Evolutionary conservation across 2,888 invertebrate species (phyloP), one percentile per base, ranked within the genome.

Genomic region (Gastracanthus pulcherrimus): DNA sequence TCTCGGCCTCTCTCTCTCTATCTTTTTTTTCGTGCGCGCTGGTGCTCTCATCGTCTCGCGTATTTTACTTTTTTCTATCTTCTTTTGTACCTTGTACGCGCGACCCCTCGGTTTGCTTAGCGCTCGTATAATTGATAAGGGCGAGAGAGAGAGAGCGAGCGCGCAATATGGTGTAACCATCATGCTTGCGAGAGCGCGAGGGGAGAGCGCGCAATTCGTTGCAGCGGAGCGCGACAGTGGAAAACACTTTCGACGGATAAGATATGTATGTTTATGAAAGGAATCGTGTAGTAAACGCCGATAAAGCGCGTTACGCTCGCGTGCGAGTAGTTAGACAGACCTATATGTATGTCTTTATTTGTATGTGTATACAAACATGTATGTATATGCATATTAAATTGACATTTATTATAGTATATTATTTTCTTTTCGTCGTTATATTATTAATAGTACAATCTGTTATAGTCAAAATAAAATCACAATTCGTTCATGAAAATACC

Each of bases 201-300:
- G n/a, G 60, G 9, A 3, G 3, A 29, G 31, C 31, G 9, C 19
- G n/a, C n/a, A n/a, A 62, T 19, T 62, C n/a, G 31, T 48, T 48
- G 55, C 26, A 66, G 19, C 31, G 34, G 16, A 48, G 26, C 6
- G 45, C 26, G 34, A 70, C 58, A 58, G 34, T 5, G 71, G 48
- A 74, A 66, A 82, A 82, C 67, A 80, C 82, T 83, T 80, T 82
- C 80, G 69, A 80, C 70, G 36, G 23, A 45, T 71, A 67, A 83
- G 62, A 69, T 69, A 69, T 60, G 60, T 7, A 78, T 1, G n/a
- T 34, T 36, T 38, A 6, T 19, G 26, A 55, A 55, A 55, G n/a
- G n/a, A 23, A 62, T 31, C 58, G 36, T 1, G n/a, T 31, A 1
- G 36, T 3, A 0, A 34, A 0, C 60, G 72, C 19, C 13, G 29